Evolutionary conservation across 2,888 invertebrate genomes (phyloP).

Genomic region (Tenthredo mesomela): DNA sequence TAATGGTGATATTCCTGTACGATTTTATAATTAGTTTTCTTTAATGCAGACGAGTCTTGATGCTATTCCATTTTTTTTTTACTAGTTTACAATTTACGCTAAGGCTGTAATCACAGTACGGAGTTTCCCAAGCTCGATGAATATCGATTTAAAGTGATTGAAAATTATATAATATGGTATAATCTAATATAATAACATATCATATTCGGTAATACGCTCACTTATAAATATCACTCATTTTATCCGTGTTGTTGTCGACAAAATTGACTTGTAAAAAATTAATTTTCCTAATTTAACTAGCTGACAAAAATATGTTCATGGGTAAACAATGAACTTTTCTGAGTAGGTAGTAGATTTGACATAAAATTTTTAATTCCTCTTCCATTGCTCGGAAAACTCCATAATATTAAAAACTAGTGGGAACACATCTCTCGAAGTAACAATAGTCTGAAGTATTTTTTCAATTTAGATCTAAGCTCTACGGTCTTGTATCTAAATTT

Average conservation of each 20-base stretch:
- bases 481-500: too few species aligned
- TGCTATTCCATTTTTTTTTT: slow-evolving; percentile 25
- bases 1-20: neutral
- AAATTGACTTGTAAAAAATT: too few species aligned
- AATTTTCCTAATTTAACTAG: too few species aligned
- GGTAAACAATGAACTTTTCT: too few species aligned
- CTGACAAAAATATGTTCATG: too few species aligned
- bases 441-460: too few species aligned
- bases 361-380: too few species aligned
- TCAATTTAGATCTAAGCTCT: too few species aligned
- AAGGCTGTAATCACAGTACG: neutral
- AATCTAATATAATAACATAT: neutral
- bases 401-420: too few species aligned
- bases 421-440: too few species aligned
- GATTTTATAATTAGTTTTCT: neutral
- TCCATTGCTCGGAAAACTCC: too few species aligned
- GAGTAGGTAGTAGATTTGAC: too few species aligned
- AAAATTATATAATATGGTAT: neutral
- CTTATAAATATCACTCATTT: neutral
- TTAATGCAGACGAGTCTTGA: slow-evolving; percentile 3
- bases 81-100: neutral
- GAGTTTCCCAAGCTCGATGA: neutral
- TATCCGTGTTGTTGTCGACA: neutral
- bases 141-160: neutral
- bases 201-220: neutral